phyloP scores from a whole-genome alignment of 2,797 vertebrate species.

The Esox lucius region DNA sequence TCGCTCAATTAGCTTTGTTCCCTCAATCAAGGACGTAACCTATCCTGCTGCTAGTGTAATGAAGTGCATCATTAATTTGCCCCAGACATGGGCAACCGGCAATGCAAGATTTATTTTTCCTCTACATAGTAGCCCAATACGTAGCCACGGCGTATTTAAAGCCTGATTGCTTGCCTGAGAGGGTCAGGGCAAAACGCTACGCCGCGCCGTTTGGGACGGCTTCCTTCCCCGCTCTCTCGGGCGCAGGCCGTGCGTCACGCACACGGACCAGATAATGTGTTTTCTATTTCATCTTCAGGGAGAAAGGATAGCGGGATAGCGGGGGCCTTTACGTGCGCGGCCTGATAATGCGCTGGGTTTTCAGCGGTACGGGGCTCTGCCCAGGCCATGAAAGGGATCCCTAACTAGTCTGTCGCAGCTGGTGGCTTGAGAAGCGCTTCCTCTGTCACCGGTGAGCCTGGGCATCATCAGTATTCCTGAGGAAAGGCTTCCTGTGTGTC shows the following conservation, averaged over 20 bases:
- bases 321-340: conserved; percentile 59
- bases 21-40: conserved; percentile 40
- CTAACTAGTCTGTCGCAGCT: conserved; percentile 76
- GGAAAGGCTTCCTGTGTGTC: conserved; percentile 73
- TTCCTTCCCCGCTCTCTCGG: conserved; percentile 28
- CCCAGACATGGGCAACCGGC: conserved; percentile 16
- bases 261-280: conserved; percentile 58
- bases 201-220: conserved; percentile 14
- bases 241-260: conserved; percentile 38
- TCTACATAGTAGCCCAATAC: conserved; percentile 35
- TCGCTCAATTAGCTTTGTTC: conserved; percentile 37
- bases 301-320: conserved; percentile 28
- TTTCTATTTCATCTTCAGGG: conserved; percentile 61
- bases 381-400: conserved; percentile 72
- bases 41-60: conserved; percentile 34
- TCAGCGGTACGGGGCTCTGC: conserved; percentile 53
- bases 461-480: conserved; percentile 77
- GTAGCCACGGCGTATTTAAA: conserved; percentile 5
- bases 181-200: conserved; percentile 24
- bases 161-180: conserved; percentile 34
- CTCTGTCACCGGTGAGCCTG: conserved; percentile 69
- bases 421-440: conserved; percentile 77
- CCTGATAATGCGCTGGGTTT: conserved; percentile 65
- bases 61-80: conserved; percentile 49
- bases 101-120: conserved; percentile 42